phyloP scores from a whole-genome alignment of 2,888 invertebrate species.

The Dasypogon diadema region DNA sequence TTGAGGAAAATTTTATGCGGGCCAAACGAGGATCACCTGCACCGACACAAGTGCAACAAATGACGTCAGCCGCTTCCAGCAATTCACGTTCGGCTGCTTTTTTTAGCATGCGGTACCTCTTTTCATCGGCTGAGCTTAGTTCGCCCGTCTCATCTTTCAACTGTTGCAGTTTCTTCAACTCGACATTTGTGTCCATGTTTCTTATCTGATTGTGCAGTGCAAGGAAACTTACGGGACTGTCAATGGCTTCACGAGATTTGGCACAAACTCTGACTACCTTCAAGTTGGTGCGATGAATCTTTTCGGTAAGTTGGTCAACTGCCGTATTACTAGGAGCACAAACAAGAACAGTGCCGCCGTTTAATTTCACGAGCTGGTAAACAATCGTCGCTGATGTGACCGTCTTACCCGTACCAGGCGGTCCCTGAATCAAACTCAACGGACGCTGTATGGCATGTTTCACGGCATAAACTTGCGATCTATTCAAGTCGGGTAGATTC shows the following conservation, averaged over 20 bases:
- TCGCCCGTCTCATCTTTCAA: constrained; percentile 99
- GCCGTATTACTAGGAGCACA: constrained; percentile 99
- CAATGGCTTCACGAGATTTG: constrained; percentile 97
- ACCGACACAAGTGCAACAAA: constrained; percentile 99
- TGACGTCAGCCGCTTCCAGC: constrained; percentile 96
- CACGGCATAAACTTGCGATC: constrained; percentile 97
- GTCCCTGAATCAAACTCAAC: constrained; percentile 96
- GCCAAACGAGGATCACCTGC: constrained; percentile 96
- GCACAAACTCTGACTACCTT: constrained; percentile 95
- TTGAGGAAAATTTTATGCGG: constrained; percentile 93
- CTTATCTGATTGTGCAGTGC: constrained; percentile 98
- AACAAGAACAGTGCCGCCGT: constrained; percentile 93
- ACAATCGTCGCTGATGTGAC: constrained; percentile 99
- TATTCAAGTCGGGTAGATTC: constrained; percentile 96
- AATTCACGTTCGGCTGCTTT: constrained; percentile 92
- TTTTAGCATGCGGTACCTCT: constrained; percentile 90
- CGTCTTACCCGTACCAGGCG: constrained; percentile 95
- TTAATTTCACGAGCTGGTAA: constrained; percentile 95
- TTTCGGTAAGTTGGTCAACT: constrained; percentile 98
- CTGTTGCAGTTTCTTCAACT: constrained; percentile 94
- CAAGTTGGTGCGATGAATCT: constrained; percentile 96
- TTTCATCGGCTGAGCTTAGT: constrained; percentile 94
- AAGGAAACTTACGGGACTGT: constrained; percentile 96
- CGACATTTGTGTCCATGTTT: constrained; percentile 92
- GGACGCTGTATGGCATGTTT: constrained; percentile 98